These are phyloP conservation scores for Aporrectodea caliginosa DNA, from an alignment of 1,140 invertebrate species.

Conservation along the genomic window DNA sequence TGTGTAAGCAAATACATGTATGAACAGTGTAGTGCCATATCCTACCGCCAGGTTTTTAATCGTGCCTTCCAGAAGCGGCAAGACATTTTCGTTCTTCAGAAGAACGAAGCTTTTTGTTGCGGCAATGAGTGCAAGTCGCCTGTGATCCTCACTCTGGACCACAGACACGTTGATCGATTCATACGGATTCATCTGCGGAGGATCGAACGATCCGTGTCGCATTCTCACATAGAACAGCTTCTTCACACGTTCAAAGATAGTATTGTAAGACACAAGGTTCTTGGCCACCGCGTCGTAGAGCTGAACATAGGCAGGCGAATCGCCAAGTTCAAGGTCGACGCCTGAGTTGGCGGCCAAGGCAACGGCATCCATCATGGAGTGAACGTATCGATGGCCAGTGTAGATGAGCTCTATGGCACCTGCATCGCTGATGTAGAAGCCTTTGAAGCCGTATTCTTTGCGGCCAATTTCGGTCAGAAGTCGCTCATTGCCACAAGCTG, in stretches of 20 bases:
- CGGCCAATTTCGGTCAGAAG: slow-evolving; percentile 25
- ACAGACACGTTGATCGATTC: slow-evolving; percentile 35
- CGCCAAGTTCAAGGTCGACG: slow-evolving; percentile 16
- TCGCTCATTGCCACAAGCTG: slow-evolving; percentile 30
- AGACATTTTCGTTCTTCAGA: slow-evolving; percentile 44
- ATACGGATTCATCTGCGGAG: slow-evolving; percentile 47
- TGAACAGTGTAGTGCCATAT: no score
- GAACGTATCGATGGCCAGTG: slow-evolving; percentile 42
- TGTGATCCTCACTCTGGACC: slow-evolving; percentile 42
- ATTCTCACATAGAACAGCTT: slow-evolving; percentile 11
- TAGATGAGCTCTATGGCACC: slow-evolving; percentile 32
- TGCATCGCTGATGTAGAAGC: slow-evolving; percentile 24
- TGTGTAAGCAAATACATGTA: no score
- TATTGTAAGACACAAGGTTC: neutral
- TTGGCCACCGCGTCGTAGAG: slow-evolving; percentile 12
- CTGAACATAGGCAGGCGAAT: neutral
- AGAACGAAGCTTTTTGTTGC: slow-evolving; percentile 47
- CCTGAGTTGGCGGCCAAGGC: slow-evolving; percentile 15
- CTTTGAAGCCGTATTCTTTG: slow-evolving; percentile 21
- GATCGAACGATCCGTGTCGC: slow-evolving; percentile 43
- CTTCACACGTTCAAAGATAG: slow-evolving; percentile 4
- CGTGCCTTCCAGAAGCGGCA: slow-evolving; percentile 13
- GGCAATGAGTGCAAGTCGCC: slow-evolving; percentile 37
- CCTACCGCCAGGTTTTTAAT: slow-evolving; percentile 15
- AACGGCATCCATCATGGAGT: slow-evolving; percentile 40